phyloP scores from a whole-genome alignment of 2,113 vertebrate species.

The Malurus alboscapulatus region DNA sequence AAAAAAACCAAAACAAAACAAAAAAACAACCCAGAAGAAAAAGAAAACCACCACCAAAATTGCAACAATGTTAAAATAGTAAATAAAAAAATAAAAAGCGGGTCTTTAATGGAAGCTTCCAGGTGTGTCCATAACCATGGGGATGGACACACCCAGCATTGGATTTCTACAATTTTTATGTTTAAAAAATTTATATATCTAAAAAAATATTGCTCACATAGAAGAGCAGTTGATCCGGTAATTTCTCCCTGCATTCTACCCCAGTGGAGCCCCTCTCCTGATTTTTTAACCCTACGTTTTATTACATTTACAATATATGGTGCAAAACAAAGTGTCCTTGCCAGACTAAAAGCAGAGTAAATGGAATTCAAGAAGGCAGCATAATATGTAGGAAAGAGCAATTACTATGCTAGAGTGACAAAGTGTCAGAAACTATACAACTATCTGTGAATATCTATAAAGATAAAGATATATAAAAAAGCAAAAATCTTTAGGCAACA shows the following conservation, averaged over 20 bases:
- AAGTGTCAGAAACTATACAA: background rate
- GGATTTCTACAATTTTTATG: background rate
- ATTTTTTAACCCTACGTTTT: background rate
- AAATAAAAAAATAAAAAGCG: background rate
- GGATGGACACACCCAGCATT: rapidly evolving
- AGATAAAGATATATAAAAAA: background rate
- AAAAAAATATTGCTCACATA: background rate
- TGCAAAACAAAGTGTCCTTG: background rate
- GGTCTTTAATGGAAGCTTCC: background rate
- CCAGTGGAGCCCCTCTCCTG: rapidly evolving
- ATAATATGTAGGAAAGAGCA: background rate
- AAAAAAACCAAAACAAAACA: background rate
- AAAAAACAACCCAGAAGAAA: background rate
- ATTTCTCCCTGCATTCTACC: rapidly evolving
- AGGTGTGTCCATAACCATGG: background rate
- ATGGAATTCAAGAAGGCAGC: background rate
- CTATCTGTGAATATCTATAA: background rate
- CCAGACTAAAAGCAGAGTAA: background rate
- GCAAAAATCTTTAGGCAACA: background rate
- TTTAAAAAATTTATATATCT: background rate
- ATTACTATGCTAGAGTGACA: background rate
- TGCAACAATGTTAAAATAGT: background rate
- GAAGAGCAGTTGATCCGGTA: background rate
- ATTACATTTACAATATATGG: too few species aligned
- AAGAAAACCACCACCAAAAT: background rate